Evolutionary conservation across 2,797 vertebrate genomes (phyloP), one percentile per base, ranked within the genome.

Genomic region (Ctenochaetus hawaiiensis): DNA sequence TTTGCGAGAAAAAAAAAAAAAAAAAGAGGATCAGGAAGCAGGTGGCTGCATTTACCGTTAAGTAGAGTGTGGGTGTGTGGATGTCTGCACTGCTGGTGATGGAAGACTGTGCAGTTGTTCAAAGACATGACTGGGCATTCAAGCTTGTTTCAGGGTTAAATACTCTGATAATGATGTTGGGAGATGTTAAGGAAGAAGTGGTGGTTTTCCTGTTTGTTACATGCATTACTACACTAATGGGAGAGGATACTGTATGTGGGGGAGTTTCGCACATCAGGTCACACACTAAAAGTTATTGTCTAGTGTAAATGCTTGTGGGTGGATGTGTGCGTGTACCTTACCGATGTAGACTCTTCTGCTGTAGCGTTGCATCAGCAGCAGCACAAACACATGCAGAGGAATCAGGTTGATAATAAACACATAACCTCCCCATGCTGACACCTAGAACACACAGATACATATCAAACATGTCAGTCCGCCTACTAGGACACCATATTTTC

Each of bases 341-440:
- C 98, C 97, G 8, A 99, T 98, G 87, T 99, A 99, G 91, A 99
- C 96, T 92, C 97, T 96, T 75, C 93, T 95, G 95, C 98, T 99
- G 91, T 97, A 99, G 75, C 97, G 96, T 86, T 98, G 97, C 97
- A 99, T 98, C 87, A 98, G 93, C 82, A 99, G 90, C 77, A 99
- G 94, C 77, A 97, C 98, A 91, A 99, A 99, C 72, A 99, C 97
- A 78, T 99, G 97, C 84, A 99, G 96, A 48, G 97, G 98, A 91
- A 99, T 99, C 89, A 99, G 96, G 92, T 99, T 99, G 95, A 99
- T 98, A 81, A 99, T 99, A 80, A 99, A 99, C 75, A 99, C 97
- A 66, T 99, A 99, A 67, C 97, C 97, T 90, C 98, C 97, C 97
- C 97, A 99, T 18, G 97, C 97, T 39, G 97, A 99, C 80, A 99